Percentiles rank a stretch among this genome's conserved stretches.
Conservation (phyloP, 2,113 vertebrate genomes). For the Campylomormyrus numenius region DNA sequence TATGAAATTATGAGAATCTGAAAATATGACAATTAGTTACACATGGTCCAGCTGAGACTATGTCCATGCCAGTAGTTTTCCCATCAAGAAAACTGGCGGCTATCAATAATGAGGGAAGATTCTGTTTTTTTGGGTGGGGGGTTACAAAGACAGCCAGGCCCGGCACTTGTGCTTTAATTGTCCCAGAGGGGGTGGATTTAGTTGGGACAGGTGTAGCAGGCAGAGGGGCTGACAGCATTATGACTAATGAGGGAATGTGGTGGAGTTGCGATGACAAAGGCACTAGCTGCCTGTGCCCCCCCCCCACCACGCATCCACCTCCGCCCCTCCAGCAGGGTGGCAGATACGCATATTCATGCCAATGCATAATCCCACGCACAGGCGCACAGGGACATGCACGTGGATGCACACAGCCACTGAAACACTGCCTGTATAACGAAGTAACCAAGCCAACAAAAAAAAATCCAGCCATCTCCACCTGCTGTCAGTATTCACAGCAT, state of each 20-base stretch:
- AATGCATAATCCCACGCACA: background rate
- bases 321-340: background rate
- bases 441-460: background rate
- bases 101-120: background rate
- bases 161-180: background rate
- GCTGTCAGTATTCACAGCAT: background rate
- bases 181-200: background rate
- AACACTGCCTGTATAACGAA: background rate
- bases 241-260: conserved; percentile 19
- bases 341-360: background rate
- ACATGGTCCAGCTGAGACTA: background rate
- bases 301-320: background rate
- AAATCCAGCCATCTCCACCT: background rate
- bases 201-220: conserved; percentile 11
- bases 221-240: background rate
- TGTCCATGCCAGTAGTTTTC: background rate
- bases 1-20: background rate
- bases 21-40: conserved; percentile 6
- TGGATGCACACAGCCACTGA: background rate
- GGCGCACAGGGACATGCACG: background rate
- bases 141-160: background rate
- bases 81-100: background rate
- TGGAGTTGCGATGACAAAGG: background rate
- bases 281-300: background rate
- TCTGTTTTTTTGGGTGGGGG: background rate